Percentiles rank a stretch among this genome's conserved stretches.
Conservation (phyloP, 2,888 invertebrate species). For the Lepeophtheirus nordmannii region DNA sequence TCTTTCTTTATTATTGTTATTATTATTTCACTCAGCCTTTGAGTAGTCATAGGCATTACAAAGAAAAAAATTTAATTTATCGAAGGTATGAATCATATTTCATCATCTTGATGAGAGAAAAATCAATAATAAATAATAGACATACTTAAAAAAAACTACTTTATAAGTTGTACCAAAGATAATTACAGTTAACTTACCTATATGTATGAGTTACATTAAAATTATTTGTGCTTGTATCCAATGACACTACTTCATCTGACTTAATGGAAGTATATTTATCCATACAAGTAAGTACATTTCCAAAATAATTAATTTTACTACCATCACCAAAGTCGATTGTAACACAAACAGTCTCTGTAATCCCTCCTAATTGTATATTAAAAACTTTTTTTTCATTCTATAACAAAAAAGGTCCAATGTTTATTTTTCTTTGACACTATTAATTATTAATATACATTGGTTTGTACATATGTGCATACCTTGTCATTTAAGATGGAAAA, state of each 20-base stretch:
- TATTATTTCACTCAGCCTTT: too few species aligned
- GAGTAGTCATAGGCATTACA: too few species aligned
- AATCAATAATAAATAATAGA: too few species aligned
- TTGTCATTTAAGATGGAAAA: slow-evolving; percentile 13
- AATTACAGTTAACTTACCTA: neutral
- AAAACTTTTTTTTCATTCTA: slow-evolving; percentile 21
- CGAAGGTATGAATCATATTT: too few species aligned
- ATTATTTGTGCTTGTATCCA: neutral
- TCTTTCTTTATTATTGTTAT: too few species aligned
- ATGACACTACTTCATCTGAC: neutral
- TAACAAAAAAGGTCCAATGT: neutral
- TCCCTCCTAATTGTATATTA: slow-evolving; percentile 4
- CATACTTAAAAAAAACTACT: too few species aligned
- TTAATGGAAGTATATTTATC: neutral
- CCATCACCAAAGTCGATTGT: slow-evolving; percentile 19
- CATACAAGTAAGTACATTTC: neutral
- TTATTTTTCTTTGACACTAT: neutral
- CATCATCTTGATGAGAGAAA: too few species aligned
- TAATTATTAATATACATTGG: too few species aligned
- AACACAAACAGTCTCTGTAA: slow-evolving; percentile 14
- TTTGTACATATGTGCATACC: neutral
- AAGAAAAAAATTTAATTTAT: too few species aligned
- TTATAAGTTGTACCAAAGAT: too few species aligned
- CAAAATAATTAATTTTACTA: neutral
- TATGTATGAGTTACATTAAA: slow-evolving; percentile 6